These are phyloP conservation scores for Sisor rabdophorus DNA, from an alignment of 2,113 vertebrate genomes.

Conservation along the genomic window DNA sequence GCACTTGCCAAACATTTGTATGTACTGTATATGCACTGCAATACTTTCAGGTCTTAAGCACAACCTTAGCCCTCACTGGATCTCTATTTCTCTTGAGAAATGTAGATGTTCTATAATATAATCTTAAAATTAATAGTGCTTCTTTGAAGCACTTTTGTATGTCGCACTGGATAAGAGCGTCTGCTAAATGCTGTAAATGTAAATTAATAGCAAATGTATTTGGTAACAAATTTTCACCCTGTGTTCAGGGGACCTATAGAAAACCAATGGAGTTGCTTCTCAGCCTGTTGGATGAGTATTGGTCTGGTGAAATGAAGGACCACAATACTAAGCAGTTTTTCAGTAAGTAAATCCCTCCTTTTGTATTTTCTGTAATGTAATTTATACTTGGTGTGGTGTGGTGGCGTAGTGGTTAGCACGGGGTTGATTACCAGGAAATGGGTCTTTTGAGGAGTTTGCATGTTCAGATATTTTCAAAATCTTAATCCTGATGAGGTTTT, in stretches of 20 bases:
- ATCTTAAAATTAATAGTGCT: neutral
- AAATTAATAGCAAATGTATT: too few species aligned
- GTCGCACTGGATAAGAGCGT: too few species aligned
- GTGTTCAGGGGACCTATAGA: slow-evolving; percentile 53
- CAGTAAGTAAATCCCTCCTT: slow-evolving; percentile 64
- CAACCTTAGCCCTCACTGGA: neutral
- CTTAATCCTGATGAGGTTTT: too few species aligned
- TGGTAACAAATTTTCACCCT: too few species aligned
- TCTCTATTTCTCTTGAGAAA: neutral
- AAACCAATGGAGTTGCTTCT: slow-evolving; percentile 70
- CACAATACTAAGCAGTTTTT: slow-evolving; percentile 72
- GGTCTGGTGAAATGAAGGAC: slow-evolving; percentile 67
- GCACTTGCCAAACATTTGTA: neutral
- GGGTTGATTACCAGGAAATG: too few species aligned
- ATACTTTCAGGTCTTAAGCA: neutral
- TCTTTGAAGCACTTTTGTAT: too few species aligned
- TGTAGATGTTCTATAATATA: neutral
- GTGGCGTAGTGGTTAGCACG: too few species aligned
- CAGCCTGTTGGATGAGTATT: slow-evolving; percentile 74
- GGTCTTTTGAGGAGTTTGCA: too few species aligned
- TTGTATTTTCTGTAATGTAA: too few species aligned
- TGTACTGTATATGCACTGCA: neutral
- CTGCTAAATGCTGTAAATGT: too few species aligned
- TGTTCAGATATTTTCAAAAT: too few species aligned
- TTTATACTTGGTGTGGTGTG: too few species aligned